Evolutionary conservation across 1,140 invertebrate species (phyloP).

Genomic region (Drosophila obscura): DNA sequence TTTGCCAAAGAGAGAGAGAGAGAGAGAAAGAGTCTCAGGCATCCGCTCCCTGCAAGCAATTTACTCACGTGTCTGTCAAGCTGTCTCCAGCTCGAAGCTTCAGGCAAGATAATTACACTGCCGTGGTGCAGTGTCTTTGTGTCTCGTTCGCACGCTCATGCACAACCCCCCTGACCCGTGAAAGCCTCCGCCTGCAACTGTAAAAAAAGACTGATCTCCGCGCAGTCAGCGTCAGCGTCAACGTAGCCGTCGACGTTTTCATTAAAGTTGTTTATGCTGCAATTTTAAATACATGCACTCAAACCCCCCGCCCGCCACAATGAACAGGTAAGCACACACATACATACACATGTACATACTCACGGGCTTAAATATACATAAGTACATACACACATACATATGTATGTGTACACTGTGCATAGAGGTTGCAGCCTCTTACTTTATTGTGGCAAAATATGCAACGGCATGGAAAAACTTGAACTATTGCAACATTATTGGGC

Average conservation of each 20-base stretch:
- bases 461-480: slow-evolving; percentile 75
- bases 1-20: slow-evolving; percentile 34
- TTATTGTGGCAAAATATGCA: slow-evolving; percentile 71
- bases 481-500: slow-evolving; percentile 72
- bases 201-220: slow-evolving; percentile 58
- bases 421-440: slow-evolving; percentile 42
- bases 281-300: slow-evolving; percentile 65
- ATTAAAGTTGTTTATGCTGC: slow-evolving; percentile 81
- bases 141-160: slow-evolving; percentile 40
- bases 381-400: slow-evolving; percentile 18
- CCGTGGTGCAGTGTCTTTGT: slow-evolving; percentile 7
- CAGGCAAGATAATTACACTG: slow-evolving; percentile 69
- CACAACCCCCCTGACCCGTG: background rate
- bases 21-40: slow-evolving; percentile 14
- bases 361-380: slow-evolving; percentile 9
- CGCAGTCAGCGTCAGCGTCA: too few species aligned
- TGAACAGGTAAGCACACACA: slow-evolving; percentile 75
- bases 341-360: slow-evolving; percentile 2
- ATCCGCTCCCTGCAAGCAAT: slow-evolving; percentile 40
- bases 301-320: slow-evolving; percentile 51
- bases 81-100: slow-evolving; percentile 35
- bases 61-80: slow-evolving; percentile 77
- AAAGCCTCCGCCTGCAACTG: slow-evolving; percentile 41
- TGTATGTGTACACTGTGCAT: slow-evolving; percentile 1
- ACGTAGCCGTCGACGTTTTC: slow-evolving; percentile 56